Base-by-base conservation (phyloP, 2,888 invertebrate genomes). In the Ernsta delagoae region DNA sequence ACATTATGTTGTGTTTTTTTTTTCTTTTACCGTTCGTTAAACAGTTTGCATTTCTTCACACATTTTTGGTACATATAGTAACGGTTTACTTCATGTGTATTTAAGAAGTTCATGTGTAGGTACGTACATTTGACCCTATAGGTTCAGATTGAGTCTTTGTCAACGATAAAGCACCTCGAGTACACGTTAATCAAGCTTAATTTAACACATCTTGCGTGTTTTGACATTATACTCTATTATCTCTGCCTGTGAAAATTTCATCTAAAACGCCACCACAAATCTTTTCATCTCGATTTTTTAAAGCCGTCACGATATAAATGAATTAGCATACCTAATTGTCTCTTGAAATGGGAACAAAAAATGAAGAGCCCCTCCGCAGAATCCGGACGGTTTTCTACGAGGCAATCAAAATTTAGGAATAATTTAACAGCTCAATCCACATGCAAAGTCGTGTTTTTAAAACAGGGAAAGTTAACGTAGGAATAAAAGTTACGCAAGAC, bases 241-340 rank as follows among this genome's bases (percentile, higher is more conserved):
- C 70, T 57, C 67, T n/a, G 70, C 66, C 70, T 70, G 62, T 71
- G 75, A 73, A 75, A 75, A 74, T 77, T 75, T 75, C 73, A 66
- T 70, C 70, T 67, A 59, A 81, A 86, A 84, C 83, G 81, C 78
- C 80, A 82, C 81, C 78, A 82, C 82, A 82, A 85, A 85, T 84
- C 82, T 87, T 86, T 82, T 82, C 79, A 77, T 79, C 78, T 73
- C 77, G 74, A 80, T 83, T 88, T 43, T 84, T 83, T 78, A 83
- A 86, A 85, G 81, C 81, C 83, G 81, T 83, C 87, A 86, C 85
- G 87, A 87, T 88, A 86, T 87, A 87, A 88, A 86, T 85, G 87
- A 88, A 92, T 92, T 90, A 90, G 86, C 90, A 91, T 91, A 87
- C 85, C 83, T 90, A 90, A 92, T 90, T 92, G 91, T 87, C 85